Evolutionary conservation across 2,888 invertebrate species (phyloP), one percentile per base, ranked within the genome.

Genomic region (Calliphora vomitoria): DNA sequence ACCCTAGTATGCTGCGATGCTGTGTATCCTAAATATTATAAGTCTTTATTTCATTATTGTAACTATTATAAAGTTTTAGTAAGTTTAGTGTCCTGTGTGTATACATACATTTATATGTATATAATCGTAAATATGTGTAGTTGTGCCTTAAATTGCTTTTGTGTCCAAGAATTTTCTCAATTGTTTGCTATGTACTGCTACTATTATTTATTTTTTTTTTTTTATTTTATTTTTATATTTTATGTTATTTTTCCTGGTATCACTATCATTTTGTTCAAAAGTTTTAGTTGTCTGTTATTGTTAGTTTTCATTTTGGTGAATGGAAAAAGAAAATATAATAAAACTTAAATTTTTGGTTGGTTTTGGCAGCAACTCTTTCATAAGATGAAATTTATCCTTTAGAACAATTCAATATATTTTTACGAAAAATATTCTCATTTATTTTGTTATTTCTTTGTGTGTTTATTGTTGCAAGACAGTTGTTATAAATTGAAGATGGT

Each of bases 31-130:
- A 74, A 69, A 82, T 82, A 69, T 79, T 85, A 69, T 38, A 87
- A 82, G 82, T 72, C 78, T 82, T 87, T 74, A 87, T 85, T 87
- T 82, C 74, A 87, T 84, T 81, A 81, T 84, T 84, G 80, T 66
- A 81, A 87, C 83, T 76, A 87, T 84, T 81, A 58, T 38, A 80
- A 80, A 80, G 66, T 87, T 66, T 82, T 68, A 76, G 35, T 60
- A 18, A 64, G 20, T 78, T 74, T 74, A 41, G 35, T 81, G 55
- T 81, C 71, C 53, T 55, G 4, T 18, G 66, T 20, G 84, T 71
- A 53, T 64, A 35, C 13, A 8, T 18, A 15, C 4, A 3, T 11
- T 62, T 60, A 31, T 66, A 13, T 68, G 11, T 31, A 0, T 38
- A n/a, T n/a, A n/a, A n/a, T 31, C n/a, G 35, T 71, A n/a, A 71